Percentiles rank a stretch among this genome's conserved stretches.
Conservation (phyloP, 92 coral and sea anemone species). For the Anthopleura xanthogrammica region DNA sequence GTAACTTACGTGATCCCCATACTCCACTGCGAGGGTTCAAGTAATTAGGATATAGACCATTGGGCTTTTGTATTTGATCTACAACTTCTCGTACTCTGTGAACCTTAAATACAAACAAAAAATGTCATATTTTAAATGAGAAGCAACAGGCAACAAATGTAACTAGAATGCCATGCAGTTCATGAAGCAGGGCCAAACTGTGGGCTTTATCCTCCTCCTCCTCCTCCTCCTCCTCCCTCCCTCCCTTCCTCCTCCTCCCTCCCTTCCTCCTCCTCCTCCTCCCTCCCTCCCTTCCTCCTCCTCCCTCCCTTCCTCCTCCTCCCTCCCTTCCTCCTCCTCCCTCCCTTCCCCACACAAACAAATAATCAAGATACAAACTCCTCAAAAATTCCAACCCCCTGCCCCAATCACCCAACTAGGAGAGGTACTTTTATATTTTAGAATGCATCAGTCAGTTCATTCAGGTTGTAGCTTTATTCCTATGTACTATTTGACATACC, state of each 20-base stretch:
- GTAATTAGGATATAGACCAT: conserved; percentile 91
- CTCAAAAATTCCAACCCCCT: too few species aligned
- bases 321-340: not conserved
- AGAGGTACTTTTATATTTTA: too few species aligned
- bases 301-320: too few species aligned
- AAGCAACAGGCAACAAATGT: too few species aligned
- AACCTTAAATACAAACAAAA: conserved; percentile 47
- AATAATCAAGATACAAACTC: too few species aligned
- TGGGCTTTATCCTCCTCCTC: too few species aligned
- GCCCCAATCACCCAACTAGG: too few species aligned
- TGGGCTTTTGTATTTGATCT: conserved; percentile 79
- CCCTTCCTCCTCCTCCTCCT: not conserved
- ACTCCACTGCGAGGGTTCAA: conserved; percentile 88
- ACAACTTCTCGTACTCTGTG: conserved; percentile 80
- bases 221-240: too few species aligned
- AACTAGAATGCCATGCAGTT: too few species aligned
- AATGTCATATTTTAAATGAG: not conserved
- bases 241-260: not conserved
- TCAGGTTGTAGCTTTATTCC: too few species aligned
- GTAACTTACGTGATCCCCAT: conserved; percentile 91
- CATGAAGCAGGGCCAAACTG: too few species aligned
- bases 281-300: not conserved
- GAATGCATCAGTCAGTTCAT: too few species aligned
- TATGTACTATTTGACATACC: conserved; percentile 39
- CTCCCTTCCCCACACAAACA: not conserved